Evolutionary conservation across 2,888 invertebrate genomes (phyloP), one percentile per base, ranked within the genome.

Genomic region (Cinara cedri): DNA sequence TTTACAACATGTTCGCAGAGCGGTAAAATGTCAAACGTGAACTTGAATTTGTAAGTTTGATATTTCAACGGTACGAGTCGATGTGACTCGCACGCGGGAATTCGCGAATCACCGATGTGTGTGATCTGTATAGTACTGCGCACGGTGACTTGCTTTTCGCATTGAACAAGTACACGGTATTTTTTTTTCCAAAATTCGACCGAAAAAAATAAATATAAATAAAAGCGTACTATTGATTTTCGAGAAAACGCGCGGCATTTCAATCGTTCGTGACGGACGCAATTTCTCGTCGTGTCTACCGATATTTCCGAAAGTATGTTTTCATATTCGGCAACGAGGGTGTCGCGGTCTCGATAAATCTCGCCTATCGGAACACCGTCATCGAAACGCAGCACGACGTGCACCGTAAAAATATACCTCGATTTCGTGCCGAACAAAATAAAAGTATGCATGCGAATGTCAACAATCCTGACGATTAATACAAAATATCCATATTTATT

Each of bases 251-350:
- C 13, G 3, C 24, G 10, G n/a, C 24, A 1, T 51, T 24, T 72
- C 72, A 9, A 44, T 49, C 49, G 49, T 72, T 74, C 34, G 19
- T 51, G 51, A 63, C n/a, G 34, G 16, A 10, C 63, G 8, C 21
- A 51, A 74, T 63, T 65, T 74, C 72, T 63, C n/a, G 8, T 16
- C 34, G n/a, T n/a, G n/a, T n/a, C n/a, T n/a, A 34, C 34, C 3
- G 3, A n/a, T 24, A 63, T 74, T 65, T 54, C 44, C 63, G 44
- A 54, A 21, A 62, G 10, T 63, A 60, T 72, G n/a, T 62, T 54
- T 11, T 34, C 3, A 34, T 34, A 34, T 34, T 34, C 3, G 13
- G 13, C 62, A 19, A 60, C 26, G 49, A 63, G 63, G 42, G 42
- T 74, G 54, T 74, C 74, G 8, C 44, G 44, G 3, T 4, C 57